A percentile compares a stretch with the other conserved stretches of the same genome.
Evolutionary conservation across 2,888 invertebrate genomes (phyloP).

Genomic region (Drosophila monieri): DNA sequence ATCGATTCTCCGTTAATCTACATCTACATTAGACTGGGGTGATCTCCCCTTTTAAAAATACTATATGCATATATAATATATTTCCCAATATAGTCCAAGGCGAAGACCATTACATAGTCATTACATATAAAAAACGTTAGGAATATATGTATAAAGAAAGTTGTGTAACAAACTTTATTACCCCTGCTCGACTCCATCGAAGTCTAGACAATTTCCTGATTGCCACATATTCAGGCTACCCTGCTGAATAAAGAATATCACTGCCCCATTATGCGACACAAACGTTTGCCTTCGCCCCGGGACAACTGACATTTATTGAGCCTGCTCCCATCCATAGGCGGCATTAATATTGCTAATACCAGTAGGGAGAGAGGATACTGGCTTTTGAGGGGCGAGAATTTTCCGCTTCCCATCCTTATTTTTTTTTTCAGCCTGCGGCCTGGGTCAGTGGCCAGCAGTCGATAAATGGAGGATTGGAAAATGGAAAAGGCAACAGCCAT

Average conservation of each 20-base stretch:
- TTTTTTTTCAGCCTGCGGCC: conserved; percentile 34
- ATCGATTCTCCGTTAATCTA: too few relatives aligned
- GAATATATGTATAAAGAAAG: too few relatives aligned
- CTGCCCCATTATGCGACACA: conserved; percentile 10
- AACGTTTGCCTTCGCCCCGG: conserved; percentile 23
- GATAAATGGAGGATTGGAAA: conserved; percentile 40
- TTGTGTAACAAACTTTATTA: not conserved
- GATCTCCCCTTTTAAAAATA: too few relatives aligned
- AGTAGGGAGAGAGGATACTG: conserved; percentile 7
- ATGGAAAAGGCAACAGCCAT: conserved; percentile 13
- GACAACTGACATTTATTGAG: conserved; percentile 61
- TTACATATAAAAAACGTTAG: not conserved
- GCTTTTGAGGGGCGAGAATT: conserved; percentile 1
- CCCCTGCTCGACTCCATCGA: not conserved
- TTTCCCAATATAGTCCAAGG: too few relatives aligned
- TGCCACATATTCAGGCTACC: not conserved
- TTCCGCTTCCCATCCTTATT: conserved; percentile 1
- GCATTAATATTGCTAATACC: conserved; percentile 67
- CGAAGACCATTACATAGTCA: not conserved
- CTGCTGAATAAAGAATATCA: conserved; percentile 22
- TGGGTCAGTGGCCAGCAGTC: conserved; percentile 45
- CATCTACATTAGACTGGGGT: too few relatives aligned
- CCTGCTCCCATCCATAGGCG: conserved; percentile 39
- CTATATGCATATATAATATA: too few relatives aligned
- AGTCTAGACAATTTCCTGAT: not conserved